A percentile compares a stretch with the other conserved stretches of the same genome.
Evolutionary conservation across 1,140 invertebrate species (phyloP).

Genomic region (Pachypsylla venusta): DNA sequence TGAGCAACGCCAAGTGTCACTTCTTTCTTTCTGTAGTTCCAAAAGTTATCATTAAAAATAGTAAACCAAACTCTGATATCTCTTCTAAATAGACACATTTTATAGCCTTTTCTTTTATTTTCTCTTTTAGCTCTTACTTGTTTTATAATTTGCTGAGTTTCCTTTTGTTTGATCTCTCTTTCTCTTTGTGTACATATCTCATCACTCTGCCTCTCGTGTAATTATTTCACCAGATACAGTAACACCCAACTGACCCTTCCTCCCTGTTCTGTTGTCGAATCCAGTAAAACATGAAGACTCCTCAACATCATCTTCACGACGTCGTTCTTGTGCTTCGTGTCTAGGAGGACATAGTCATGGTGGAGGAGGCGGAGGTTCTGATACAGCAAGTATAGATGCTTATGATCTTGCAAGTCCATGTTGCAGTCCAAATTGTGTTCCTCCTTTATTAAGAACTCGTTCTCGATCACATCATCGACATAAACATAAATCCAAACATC

Average conservation of each 20-base stretch:
- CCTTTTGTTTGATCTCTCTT: too few species aligned
- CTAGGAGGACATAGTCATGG: slow-evolving; percentile 37
- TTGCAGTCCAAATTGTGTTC: slow-evolving; percentile 56
- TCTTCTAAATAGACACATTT: too few species aligned
- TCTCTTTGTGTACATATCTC: too few species aligned
- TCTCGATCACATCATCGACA: slow-evolving; percentile 20
- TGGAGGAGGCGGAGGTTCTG: slow-evolving; percentile 27
- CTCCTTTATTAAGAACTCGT: slow-evolving; percentile 40
- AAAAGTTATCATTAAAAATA: too few species aligned
- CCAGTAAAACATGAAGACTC: neutral
- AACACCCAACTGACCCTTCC: neutral
- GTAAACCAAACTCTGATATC: too few species aligned
- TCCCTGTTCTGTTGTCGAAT: neutral
- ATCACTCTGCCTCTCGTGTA: neutral
- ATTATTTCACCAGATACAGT: too few species aligned
- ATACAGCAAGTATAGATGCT: slow-evolving; percentile 59
- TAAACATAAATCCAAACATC: slow-evolving; percentile 13
- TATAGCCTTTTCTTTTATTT: neutral
- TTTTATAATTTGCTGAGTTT: too few species aligned
- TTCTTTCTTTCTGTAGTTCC: too few species aligned
- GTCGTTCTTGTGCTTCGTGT: slow-evolving; percentile 52
- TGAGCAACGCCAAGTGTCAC: too few species aligned
- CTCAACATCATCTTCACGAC: slow-evolving; percentile 36
- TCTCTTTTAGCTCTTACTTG: neutral
- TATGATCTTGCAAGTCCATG: slow-evolving; percentile 69